Evolutionary conservation across 2,113 vertebrate genomes (phyloP).

Genomic region (Tachycineta bicolor): DNA sequence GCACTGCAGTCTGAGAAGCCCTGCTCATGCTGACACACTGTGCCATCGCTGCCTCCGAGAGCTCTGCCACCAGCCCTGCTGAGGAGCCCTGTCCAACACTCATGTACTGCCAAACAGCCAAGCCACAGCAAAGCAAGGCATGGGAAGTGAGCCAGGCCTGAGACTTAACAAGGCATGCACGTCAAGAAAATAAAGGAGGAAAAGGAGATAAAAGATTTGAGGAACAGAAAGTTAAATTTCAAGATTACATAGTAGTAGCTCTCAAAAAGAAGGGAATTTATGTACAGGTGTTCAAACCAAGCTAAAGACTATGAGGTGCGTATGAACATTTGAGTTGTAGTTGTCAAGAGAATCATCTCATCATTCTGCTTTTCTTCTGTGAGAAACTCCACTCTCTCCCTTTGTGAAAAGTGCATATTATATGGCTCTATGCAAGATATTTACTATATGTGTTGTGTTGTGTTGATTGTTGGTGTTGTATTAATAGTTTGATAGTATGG

Average conservation of each 20-base stretch:
- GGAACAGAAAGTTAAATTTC: neutral
- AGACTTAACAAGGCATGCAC: neutral
- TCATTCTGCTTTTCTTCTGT: neutral
- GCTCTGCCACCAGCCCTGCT: neutral
- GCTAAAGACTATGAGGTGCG: neutral
- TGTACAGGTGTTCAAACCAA: neutral
- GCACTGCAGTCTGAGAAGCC: neutral
- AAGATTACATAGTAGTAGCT: neutral
- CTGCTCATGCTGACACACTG: rapidly evolving
- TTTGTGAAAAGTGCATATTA: too few species aligned
- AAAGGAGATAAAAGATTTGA: neutral
- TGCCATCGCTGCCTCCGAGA: rapidly evolving
- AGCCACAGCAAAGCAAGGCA: neutral
- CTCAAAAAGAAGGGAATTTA: neutral
- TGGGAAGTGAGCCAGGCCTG: neutral
- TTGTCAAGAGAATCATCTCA: neutral
- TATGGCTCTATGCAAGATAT: too few species aligned
- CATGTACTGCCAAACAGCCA: neutral
- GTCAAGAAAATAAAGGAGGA: neutral
- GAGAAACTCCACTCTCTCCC: neutral
- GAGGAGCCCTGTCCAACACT: neutral
- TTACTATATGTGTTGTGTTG: too few species aligned
- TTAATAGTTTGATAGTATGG: too few species aligned
- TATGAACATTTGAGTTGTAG: neutral
- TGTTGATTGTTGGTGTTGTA: too few species aligned